phyloP scores from a whole-genome alignment of 2,797 vertebrate genomes.

The Argentina silus region DNA sequence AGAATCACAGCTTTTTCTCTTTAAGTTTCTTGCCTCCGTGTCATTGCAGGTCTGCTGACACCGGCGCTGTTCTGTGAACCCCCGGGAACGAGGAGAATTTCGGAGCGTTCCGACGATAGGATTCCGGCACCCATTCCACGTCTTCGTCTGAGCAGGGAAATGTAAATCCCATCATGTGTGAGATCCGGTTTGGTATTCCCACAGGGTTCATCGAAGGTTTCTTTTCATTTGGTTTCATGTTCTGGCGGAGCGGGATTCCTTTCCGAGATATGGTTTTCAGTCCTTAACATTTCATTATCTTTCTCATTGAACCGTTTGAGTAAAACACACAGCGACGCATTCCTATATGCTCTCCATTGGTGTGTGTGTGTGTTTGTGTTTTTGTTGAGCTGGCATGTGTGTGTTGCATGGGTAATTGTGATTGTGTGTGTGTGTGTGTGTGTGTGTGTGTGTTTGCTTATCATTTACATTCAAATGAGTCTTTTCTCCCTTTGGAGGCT shows the following conservation, averaged over 20 bases:
- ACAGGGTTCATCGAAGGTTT: background rate
- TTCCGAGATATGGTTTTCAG: background rate
- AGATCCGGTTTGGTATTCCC: background rate
- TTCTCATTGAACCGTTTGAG: background rate
- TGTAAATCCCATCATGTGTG: background rate
- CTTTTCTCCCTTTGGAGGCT: conserved; percentile 14
- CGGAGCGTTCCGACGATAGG: background rate
- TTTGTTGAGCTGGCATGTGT: too few relatives aligned
- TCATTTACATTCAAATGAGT: conserved; percentile 57
- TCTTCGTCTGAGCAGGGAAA: background rate
- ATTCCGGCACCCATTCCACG: background rate
- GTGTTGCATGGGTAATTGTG: conserved; percentile 24
- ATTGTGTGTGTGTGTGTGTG: conserved; percentile 16
- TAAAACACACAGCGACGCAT: background rate
- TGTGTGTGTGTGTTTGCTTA: conserved; percentile 14
- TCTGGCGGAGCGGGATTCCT: background rate
- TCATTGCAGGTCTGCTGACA: background rate
- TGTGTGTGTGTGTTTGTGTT: background rate
- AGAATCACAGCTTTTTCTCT: too few relatives aligned
- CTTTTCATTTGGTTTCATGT: background rate
- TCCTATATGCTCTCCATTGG: background rate
- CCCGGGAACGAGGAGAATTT: background rate
- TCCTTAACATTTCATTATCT: background rate
- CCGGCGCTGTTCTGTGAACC: background rate
- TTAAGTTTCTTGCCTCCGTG: background rate